Evolutionary conservation across 1,140 invertebrate species (phyloP).

Genomic region (Galleria mellonella): DNA sequence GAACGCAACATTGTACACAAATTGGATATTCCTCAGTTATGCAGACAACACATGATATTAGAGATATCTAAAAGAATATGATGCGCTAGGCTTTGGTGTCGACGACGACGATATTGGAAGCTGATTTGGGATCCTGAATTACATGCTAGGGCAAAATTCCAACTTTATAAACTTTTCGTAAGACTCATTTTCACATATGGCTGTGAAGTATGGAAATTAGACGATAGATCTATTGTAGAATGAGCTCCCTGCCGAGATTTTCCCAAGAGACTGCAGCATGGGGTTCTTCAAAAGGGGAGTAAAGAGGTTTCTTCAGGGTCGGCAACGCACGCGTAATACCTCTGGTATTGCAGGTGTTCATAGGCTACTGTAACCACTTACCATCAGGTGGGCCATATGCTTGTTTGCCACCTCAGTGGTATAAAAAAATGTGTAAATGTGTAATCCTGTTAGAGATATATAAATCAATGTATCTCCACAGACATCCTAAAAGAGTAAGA

Average conservation of each 20-base stretch:
- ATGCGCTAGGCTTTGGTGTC: slow-evolving; percentile 35
- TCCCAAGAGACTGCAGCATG: too few relatives aligned
- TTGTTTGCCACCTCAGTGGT: too few relatives aligned
- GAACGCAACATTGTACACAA: neutral
- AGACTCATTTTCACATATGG: slow-evolving; percentile 36
- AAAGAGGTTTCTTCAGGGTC: too few relatives aligned
- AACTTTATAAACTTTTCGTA: slow-evolving; percentile 34
- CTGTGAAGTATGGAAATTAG: slow-evolving; percentile 31
- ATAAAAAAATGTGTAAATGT: too few relatives aligned
- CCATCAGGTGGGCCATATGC: too few relatives aligned
- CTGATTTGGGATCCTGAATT: slow-evolving; percentile 22
- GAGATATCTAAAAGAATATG: slow-evolving; percentile 27
- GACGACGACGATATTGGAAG: slow-evolving; percentile 15
- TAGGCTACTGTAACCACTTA: too few relatives aligned
- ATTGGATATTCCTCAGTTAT: slow-evolving; percentile 17
- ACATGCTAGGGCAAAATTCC: slow-evolving; percentile 18
- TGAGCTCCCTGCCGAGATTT: too few relatives aligned
- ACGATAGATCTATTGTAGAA: slow-evolving; percentile 6
- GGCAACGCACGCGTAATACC: too few relatives aligned
- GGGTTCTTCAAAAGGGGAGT: too few relatives aligned
- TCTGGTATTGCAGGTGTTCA: too few relatives aligned
- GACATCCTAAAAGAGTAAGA: slow-evolving; percentile 16
- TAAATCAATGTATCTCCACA: slow-evolving; percentile 22
- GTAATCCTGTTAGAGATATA: slow-evolving; percentile 24
- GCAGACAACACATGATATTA: slow-evolving; percentile 7